A percentile compares a stretch with the other conserved stretches of the same genome.
These are phyloP conservation scores for Oscheius sp. DNA, from an alignment of 2,888 invertebrate species.

Conservation along the genomic window DNA sequence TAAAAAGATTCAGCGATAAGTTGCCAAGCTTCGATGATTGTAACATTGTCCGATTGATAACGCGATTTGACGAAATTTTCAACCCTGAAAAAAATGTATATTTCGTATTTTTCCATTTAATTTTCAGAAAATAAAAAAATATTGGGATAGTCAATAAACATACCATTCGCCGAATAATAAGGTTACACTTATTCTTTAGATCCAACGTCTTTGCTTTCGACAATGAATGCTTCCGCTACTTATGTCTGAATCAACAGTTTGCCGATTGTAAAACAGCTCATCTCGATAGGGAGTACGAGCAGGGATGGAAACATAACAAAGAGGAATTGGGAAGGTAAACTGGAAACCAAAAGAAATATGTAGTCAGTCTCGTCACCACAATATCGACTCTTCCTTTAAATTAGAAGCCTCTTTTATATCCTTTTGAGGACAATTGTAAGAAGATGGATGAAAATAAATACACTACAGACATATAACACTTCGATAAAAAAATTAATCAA, in stretches of 20 bases:
- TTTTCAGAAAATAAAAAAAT: background rate
- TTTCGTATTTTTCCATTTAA: background rate
- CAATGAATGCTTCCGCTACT: constrained; percentile 20
- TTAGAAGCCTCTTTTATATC: background rate
- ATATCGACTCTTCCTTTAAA: background rate
- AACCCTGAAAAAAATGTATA: too few relatives aligned
- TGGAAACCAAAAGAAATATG: background rate
- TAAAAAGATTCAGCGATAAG: constrained; percentile 41
- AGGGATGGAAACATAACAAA: background rate
- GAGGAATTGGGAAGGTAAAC: background rate
- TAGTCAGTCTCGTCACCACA: background rate
- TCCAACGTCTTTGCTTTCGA: constrained; percentile 10
- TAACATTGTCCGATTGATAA: constrained; percentile 21
- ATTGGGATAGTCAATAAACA: background rate
- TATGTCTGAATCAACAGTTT: background rate
- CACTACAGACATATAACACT: too few relatives aligned
- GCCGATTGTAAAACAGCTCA: background rate
- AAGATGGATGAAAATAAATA: too few relatives aligned
- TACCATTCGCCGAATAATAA: constrained; percentile 38
- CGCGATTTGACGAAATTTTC: constrained; percentile 35
- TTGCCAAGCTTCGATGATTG: constrained; percentile 34
- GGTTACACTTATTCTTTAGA: too few relatives aligned
- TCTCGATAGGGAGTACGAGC: background rate
- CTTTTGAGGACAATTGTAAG: too few relatives aligned
- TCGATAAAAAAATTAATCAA: too few relatives aligned